Evolutionary conservation across 2,888 invertebrate genomes (phyloP), one percentile per base, ranked within the genome.

Genomic region (Cheiracanthium punctorium): DNA sequence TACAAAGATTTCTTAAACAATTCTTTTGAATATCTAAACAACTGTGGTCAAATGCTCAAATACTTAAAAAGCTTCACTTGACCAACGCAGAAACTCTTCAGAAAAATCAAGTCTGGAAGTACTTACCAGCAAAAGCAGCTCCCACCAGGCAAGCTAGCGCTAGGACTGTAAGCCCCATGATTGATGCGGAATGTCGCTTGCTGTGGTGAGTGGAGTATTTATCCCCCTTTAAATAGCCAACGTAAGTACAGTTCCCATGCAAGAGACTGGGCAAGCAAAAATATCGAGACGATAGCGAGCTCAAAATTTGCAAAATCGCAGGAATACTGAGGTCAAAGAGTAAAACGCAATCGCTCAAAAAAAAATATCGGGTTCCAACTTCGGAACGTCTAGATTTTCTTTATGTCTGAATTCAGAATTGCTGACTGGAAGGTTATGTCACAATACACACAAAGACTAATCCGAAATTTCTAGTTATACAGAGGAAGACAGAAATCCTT

Each of bases 81-180:
- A n/a, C n/a, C n/a, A n/a, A n/a, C n/a, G n/a, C n/a, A n/a, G n/a
- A n/a, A n/a, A n/a, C n/a, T n/a, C n/a, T n/a, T n/a, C n/a, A n/a
- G n/a, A n/a, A n/a, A n/a, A n/a, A 37, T 37, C 10, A 37, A 37
- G 4, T 37, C 37, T 7, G 10, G 37, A 37, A 37, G 14, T 43
- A 80, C 87, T 87, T 41, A 87, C 87, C 87, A 80, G 87, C 87
- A 43, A 87, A 81, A 32, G 87, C 87, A 87, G 81, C 87, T 87
- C 87, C 87, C 87, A 73, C 87, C 76, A 87, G 76, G 58, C 81
- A 87, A 33, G 76, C 67, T 58, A 87, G 20, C 24, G 81, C 77
- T 12, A 87, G 65, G 48, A 87, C 81, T 77, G 77, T 77, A 65
- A 87, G 80, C 81, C 73, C 81, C 87, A 87, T 87, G 72, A 32